Base-by-base conservation (phyloP, 2,888 invertebrate species). In the Acrobasis suavella region DNA sequence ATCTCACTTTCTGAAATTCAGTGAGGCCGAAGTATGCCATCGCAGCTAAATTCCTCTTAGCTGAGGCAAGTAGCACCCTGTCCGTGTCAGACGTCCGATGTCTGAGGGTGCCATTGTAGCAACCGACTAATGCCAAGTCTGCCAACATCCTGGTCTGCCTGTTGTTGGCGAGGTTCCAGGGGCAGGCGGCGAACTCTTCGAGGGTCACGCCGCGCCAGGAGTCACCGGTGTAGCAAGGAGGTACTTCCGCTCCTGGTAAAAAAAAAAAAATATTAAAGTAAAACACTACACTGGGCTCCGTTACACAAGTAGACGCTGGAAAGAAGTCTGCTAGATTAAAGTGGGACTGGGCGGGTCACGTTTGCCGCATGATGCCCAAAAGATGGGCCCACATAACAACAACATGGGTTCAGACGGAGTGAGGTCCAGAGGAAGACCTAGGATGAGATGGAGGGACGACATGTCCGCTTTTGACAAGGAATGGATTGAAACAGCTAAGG, bases 1-100 rank as follows among this genome's bases (percentile, higher is more conserved):
- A 22, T 10, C 73, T 83, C 75, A 96, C 96, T 94, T 96, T 96
- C 91, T 99, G 99, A 88, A 95, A 95, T 90, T 99, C 99, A 9
- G 98, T 98, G 68, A 99, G 94, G 69, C 99, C 99, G 87, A 99
- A 99, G 89, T 98, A 99, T 62, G 99, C 97, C 97, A 99, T 98
- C 58, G 96, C 96, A 67, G 96, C 96, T 64, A 99, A 93, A 91
- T 99, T 99, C 71, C 96, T 94, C 91, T 99, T 99, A 62, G 99
- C 99, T 79, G 98, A 98, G 46, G 97, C 96, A 68, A 99, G 92
- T 94, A 99, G 95, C 58, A 98, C 95, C 62, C 95, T 93, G 79
- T 98, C 96, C 49, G 96, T 93, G 76, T 97, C 97, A 12, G 93
- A 89, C 59, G 93, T 93, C 61, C 89, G 77, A 59, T 96, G 94